Conservation (phyloP, 2,888 invertebrate species). For the Smittia sp. region DNA sequence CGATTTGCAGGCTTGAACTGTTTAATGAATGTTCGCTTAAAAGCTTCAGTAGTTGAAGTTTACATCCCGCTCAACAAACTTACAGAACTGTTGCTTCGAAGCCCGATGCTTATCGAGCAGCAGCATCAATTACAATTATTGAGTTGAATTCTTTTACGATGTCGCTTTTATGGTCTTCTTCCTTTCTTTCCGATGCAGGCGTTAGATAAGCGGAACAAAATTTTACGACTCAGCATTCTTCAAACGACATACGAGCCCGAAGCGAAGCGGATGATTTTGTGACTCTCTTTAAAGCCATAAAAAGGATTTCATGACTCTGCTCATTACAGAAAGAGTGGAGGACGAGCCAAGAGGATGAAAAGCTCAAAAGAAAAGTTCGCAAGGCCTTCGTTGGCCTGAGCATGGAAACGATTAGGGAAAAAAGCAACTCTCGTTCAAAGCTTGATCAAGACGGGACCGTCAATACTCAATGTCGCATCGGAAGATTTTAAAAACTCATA, state of each 20-base stretch:
- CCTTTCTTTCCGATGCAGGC: slow-evolving; percentile 8
- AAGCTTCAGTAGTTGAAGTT: not conserved
- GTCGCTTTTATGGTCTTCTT: not conserved
- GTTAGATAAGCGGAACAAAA: not conserved
- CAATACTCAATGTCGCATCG: not conserved
- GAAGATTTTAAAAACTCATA: not conserved
- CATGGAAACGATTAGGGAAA: too few species aligned
- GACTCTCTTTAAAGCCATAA: slow-evolving; percentile 8
- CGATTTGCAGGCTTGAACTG: not conserved
- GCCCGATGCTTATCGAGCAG: not conserved
- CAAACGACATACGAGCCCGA: slow-evolving; percentile 2
- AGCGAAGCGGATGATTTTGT: not conserved
- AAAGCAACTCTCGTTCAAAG: not conserved
- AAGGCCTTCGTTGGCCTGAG: too few species aligned
- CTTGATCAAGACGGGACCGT: not conserved
- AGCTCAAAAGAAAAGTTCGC: not conserved
- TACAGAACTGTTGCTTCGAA: slow-evolving; percentile 2
- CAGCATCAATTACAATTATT: slow-evolving; percentile 22
- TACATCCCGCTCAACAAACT: not conserved
- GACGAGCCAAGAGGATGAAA: not conserved
- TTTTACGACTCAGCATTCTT: slow-evolving; percentile 14
- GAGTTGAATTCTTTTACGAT: slow-evolving; percentile 23
- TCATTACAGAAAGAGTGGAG: not conserved
- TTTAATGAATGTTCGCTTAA: too few species aligned
- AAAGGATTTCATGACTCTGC: slow-evolving; percentile 15